phyloP scores from a whole-genome alignment of 2,113 vertebrate species.

The Benitochromis conjunctus region DNA sequence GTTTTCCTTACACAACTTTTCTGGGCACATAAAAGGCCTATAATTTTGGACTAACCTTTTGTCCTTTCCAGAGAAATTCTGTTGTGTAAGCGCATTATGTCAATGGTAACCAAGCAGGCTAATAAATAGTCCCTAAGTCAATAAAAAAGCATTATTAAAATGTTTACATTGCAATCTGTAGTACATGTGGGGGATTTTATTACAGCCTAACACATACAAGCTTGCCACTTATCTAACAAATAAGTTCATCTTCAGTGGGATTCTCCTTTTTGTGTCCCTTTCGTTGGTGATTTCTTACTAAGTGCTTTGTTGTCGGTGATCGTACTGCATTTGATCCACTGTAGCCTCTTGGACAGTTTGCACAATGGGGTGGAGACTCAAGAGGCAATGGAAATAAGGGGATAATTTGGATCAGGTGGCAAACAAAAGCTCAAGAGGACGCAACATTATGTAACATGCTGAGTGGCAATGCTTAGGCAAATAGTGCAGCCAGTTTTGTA shows the following conservation, averaged over 20 bases:
- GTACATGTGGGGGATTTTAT: neutral
- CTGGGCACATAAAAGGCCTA: neutral
- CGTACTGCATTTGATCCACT: neutral
- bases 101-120: neutral
- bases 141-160: neutral
- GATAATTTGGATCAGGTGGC: slow-evolving; percentile 36
- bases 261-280: neutral
- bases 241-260: neutral
- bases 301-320: neutral
- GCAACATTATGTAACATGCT: slow-evolving; percentile 31
- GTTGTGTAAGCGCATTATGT: neutral
- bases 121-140: neutral
- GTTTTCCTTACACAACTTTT: neutral
- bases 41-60: neutral
- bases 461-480: slow-evolving; percentile 41
- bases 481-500: slow-evolving; percentile 29
- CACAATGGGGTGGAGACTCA: slow-evolving; percentile 20
- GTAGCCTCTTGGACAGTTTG: neutral
- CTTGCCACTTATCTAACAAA: neutral
- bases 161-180: neutral
- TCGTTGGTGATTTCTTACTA: neutral
- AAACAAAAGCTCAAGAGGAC: slow-evolving; percentile 47
- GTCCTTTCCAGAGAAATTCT: neutral
- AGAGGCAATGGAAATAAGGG: slow-evolving; percentile 52
- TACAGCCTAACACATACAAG: neutral